phyloP scores from a whole-genome alignment of 2,888 invertebrate species.

The Diogma glabrata region DNA sequence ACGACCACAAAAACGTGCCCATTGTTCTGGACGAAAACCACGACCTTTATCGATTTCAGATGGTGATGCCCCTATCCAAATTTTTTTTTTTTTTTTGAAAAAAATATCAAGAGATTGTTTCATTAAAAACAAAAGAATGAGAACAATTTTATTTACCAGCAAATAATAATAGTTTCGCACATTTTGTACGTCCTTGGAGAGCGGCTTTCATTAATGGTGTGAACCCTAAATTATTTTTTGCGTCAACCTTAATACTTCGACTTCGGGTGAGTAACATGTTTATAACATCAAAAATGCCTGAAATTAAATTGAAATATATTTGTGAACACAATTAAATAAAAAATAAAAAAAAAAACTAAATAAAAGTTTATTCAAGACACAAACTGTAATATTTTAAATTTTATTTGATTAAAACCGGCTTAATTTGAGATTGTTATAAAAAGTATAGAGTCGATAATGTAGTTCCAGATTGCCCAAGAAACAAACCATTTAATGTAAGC shows the following conservation, averaged over 20 bases:
- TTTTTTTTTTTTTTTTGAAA: background rate
- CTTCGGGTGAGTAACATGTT: constrained; percentile 52
- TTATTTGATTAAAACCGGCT: no score
- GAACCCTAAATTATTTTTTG: constrained; percentile 55
- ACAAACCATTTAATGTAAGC: no score
- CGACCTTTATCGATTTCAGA: constrained; percentile 54
- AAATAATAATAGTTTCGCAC: constrained; percentile 59
- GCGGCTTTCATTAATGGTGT: constrained; percentile 66
- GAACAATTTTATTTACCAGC: constrained; percentile 43
- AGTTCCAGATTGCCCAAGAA: no score
- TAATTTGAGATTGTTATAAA: no score
- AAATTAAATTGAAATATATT: constrained; percentile 11
- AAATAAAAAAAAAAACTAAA: no score
- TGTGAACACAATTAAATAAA: no score
- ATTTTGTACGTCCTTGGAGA: constrained; percentile 59
- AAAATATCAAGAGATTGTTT: constrained; percentile 1
- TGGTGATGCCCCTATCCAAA: constrained; percentile 50
- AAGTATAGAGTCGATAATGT: no score
- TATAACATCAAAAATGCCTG: constrained; percentile 59
- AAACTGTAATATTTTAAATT: no score
- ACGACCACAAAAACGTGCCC: constrained; percentile 62
- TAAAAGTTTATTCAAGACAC: no score
- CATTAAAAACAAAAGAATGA: background rate
- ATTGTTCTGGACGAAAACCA: constrained; percentile 58
- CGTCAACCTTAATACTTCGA: constrained; percentile 54